phyloP scores from a whole-genome alignment of 2,113 vertebrate species.

The Petroica traversi region DNA sequence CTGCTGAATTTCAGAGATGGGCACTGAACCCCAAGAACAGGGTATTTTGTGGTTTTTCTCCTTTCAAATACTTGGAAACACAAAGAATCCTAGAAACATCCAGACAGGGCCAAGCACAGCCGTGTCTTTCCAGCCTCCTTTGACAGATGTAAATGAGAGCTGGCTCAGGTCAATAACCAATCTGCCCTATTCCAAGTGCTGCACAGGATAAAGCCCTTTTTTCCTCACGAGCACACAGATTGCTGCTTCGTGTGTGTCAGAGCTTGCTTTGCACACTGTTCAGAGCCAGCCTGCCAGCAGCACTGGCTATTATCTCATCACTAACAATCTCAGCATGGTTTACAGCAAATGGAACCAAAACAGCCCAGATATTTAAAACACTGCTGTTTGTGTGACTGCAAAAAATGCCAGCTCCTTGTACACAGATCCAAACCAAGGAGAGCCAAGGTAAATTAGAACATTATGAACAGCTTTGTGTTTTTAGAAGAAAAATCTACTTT shows the following conservation, averaged over 20 bases:
- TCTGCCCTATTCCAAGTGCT: neutral
- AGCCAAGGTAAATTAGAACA: neutral
- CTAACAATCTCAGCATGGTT: neutral
- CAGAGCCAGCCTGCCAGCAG: neutral
- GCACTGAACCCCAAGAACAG: neutral
- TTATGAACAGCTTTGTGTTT: neutral
- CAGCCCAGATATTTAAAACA: neutral
- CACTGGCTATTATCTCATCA: neutral
- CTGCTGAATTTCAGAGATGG: neutral
- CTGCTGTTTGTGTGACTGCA: conserved; percentile 8
- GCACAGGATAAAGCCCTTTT: neutral
- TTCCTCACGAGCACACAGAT: neutral
- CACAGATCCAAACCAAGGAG: neutral
- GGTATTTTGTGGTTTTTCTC: neutral
- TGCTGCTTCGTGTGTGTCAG: neutral
- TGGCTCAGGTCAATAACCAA: neutral
- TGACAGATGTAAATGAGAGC: rapidly evolving
- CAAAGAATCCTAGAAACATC: neutral
- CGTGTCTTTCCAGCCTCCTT: neutral
- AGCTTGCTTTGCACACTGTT: neutral
- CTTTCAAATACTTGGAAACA: neutral
- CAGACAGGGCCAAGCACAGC: neutral
- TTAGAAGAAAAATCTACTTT: neutral
- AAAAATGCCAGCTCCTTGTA: neutral
- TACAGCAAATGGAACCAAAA: neutral